phyloP scores from a whole-genome alignment of 92 coral and sea anemone genomes.

The Virgularia gustaviana region DNA sequence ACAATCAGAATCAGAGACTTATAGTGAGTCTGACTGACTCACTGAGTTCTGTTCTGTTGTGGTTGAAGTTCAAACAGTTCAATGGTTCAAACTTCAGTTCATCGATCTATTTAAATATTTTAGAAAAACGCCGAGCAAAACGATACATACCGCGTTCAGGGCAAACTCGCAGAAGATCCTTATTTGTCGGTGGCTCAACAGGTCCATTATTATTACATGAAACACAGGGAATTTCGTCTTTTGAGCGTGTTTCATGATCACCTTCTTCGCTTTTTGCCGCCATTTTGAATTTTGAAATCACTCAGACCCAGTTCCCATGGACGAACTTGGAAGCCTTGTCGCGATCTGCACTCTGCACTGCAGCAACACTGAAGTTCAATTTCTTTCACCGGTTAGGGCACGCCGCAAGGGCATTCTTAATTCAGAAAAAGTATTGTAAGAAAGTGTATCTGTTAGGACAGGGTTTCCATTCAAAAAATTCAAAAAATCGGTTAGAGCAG shows the following conservation, averaged over 20 bases:
- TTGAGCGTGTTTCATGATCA: background rate
- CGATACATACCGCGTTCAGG: slow-evolving; percentile 19
- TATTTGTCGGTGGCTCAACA: background rate
- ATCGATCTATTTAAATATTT: background rate
- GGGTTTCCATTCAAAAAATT: too few species aligned
- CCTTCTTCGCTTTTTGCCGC: background rate
- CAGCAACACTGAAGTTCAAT: too few species aligned
- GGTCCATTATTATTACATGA: slow-evolving; percentile 5
- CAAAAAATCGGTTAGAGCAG: too few species aligned
- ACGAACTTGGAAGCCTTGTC: background rate
- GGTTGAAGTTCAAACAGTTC: background rate
- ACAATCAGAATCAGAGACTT: too few species aligned
- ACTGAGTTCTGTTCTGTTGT: too few species aligned
- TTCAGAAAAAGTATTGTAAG: too few species aligned
- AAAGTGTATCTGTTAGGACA: too few species aligned
- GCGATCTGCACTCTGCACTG: slow-evolving; percentile 3
- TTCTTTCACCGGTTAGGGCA: too few species aligned
- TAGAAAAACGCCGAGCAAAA: background rate
- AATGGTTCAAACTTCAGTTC: background rate
- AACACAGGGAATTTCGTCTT: background rate
- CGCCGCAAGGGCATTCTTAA: background rate
- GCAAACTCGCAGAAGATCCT: slow-evolving; percentile 8
- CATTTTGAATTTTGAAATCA: background rate
- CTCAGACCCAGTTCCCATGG: background rate
- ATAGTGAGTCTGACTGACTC: too few species aligned